Base-by-base conservation (phyloP, 2,888 invertebrate genomes). In the Limnephilus rhombicus region DNA sequence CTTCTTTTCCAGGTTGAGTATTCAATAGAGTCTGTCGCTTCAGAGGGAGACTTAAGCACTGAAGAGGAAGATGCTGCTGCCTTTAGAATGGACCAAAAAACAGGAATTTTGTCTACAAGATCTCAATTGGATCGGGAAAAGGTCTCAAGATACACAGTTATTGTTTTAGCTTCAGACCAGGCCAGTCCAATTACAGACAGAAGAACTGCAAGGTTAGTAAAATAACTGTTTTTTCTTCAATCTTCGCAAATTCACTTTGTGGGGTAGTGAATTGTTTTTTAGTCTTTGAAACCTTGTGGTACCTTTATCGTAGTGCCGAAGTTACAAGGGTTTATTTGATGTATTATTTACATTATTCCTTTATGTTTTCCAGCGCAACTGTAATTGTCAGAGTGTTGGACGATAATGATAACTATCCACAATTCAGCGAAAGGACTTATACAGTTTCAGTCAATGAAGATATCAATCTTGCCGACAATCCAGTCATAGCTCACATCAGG, bases 321-420 rank as follows among this genome's bases (percentile, higher is more conserved):
- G 53, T 53, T 53, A 18, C 53, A 18, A 53, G 18, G 24, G 68
- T 68, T 24, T 24, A 68, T 9, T 68, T 24, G 11, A 80, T 34
- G 9, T 45, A 45, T 87, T 87, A 87, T 31, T 31, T 83, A 31
- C 13, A 31, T n/a, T 68, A 9, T n/a, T 68, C 9, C 24, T n/a
- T 24, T 68, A 2, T 68, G 68, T 24, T 68, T 92, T 91, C 92
- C 95, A 96, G 97, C 82, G 98, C 99, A 0, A 98, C 98, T 49
- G 97, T 99, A 81, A 97, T 98, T 93, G 97, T 99, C 53, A 97
- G 97, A 94, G 97, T 99, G 11, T 95, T 98, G 89, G 99, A 99
- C 94, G 99, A 99, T 95, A 98, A 98, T 94, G 99, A 99, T 95
- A 99, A 99, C 95, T 98, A 98, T 95, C 99, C 99, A 0, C 98